Percentiles rank a stretch among this genome's conserved stretches.
phyloP scores from a whole-genome alignment of 37 sponge, comb jelly and placozoan genomes.

The Tethya wilhelma region DNA sequence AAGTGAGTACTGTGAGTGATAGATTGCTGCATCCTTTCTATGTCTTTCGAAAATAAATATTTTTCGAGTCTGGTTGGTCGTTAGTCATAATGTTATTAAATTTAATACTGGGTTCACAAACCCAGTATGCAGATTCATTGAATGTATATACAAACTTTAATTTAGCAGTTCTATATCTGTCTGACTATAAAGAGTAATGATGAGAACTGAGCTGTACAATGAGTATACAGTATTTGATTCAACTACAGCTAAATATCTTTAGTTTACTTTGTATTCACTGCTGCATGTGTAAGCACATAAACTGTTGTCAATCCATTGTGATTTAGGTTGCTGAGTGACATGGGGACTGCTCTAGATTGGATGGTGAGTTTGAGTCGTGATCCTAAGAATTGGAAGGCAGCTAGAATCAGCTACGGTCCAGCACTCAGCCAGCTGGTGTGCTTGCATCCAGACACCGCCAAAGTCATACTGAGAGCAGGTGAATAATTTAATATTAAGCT shows the following conservation, averaged over 20 bases:
- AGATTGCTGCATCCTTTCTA: not conserved
- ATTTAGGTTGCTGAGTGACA: slow-evolving; percentile 21
- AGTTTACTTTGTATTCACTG: too few relatives aligned
- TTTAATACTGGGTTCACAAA: too few relatives aligned
- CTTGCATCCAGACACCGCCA: slow-evolving; percentile 39
- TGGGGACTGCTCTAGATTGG: slow-evolving; percentile 44
- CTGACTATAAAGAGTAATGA: not conserved
- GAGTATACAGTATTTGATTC: not conserved
- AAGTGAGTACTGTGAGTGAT: not conserved
- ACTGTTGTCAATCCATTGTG: not conserved
- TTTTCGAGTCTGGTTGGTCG: too few relatives aligned
- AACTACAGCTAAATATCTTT: not conserved
- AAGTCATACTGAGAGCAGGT: slow-evolving; percentile 39
- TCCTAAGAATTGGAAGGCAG: slow-evolving; percentile 24
- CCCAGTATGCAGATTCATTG: too few relatives aligned
- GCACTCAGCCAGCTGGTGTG: slow-evolving; percentile 5
- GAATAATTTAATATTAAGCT: not conserved
- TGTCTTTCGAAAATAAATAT: not conserved
- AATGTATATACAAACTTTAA: too few relatives aligned
- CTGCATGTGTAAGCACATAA: not conserved
- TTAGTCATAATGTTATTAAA: too few relatives aligned
- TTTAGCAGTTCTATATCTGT: too few relatives aligned
- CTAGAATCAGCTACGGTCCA: slow-evolving; percentile 18
- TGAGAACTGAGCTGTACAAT: not conserved
- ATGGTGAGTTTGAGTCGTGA: not conserved